Evolutionary conservation across 2,888 invertebrate genomes (phyloP), one percentile per base, ranked within the genome.

Genomic region (Ptychoptera albimana): DNA sequence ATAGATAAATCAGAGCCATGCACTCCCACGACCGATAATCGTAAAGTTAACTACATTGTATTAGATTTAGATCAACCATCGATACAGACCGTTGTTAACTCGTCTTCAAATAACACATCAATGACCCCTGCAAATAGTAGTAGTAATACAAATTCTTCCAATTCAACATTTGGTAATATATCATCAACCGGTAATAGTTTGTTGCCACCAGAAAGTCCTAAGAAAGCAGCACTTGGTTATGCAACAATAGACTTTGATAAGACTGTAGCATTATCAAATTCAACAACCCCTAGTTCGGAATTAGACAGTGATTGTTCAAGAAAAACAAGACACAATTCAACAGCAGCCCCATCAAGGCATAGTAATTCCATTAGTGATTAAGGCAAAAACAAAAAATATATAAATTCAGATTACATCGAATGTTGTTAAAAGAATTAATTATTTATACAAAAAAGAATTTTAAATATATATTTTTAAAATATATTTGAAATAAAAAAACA

Each of bases 191-290:
- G 43, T 9, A n/a, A 12, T 43, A 50, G 42, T 41, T 36, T 50
- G 34, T 42, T 51, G 37, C 45, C 48, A 31, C 48, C 49, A 9
- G 50, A 49, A 16, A 51, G 49, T 38, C 48, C 49, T 9, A 50
- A 51, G 31, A 49, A 50, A 37, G 43, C 46, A 4, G 46, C 50
- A 34, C 71, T 78, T 52, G 82, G 85, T 42, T 93, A 92, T 59
- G 87, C 87, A 8, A 85, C 85, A 1, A 96, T 94, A 53, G 94
- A 94, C 67, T 93, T 94, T 64, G 82, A 91, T 55, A 87, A 86
- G 68, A 94, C 94, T 0, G 83, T 82, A 44, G 93, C 93, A 15
- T 71, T 94, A 29, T 84, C 84, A 14, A 79, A 80, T 57, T 83
- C 87, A 29, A 82, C 81, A 31, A 81, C 82, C 54, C 74, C 79